Conservation (phyloP, 2,797 vertebrate species). For the Crax fasciolata region DNA sequence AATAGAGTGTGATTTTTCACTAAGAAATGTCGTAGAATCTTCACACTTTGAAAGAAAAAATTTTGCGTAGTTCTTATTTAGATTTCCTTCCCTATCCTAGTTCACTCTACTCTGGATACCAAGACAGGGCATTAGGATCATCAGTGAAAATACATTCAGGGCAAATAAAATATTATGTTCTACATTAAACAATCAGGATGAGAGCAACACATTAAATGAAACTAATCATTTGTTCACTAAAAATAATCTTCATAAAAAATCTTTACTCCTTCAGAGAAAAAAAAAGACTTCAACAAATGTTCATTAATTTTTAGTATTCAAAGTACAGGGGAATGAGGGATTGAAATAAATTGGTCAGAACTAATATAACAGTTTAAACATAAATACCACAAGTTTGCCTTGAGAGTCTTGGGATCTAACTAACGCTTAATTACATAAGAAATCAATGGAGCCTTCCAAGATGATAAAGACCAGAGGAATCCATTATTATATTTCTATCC, state of each 20-base stretch:
- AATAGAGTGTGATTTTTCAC: not conserved
- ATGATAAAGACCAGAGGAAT: conserved; percentile 31
- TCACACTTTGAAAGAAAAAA: not conserved
- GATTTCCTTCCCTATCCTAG: not conserved
- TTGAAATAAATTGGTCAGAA: conserved; percentile 57
- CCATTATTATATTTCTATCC: not conserved
- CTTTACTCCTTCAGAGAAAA: not conserved
- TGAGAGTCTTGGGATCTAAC: conserved; percentile 5
- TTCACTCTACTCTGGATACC: not conserved
- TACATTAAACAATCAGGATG: not conserved
- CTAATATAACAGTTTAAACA: conserved; percentile 40
- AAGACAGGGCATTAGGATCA: not conserved
- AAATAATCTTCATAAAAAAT: not conserved
- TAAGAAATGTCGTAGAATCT: not conserved
- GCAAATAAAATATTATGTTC: not conserved
- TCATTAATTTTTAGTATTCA: conserved; percentile 7
- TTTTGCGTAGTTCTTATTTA: not conserved
- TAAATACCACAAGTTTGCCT: conserved; percentile 13
- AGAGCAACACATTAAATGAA: conserved; percentile 1
- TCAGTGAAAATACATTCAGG: not conserved
- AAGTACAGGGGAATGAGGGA: not conserved
- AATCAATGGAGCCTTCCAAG: conserved; percentile 27
- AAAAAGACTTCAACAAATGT: not conserved
- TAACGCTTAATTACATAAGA: conserved; percentile 57
- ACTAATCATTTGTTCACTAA: not conserved